These are phyloP conservation scores for Valencia hispanica DNA, from an alignment of 2,797 vertebrate genomes.

Conservation along the genomic window DNA sequence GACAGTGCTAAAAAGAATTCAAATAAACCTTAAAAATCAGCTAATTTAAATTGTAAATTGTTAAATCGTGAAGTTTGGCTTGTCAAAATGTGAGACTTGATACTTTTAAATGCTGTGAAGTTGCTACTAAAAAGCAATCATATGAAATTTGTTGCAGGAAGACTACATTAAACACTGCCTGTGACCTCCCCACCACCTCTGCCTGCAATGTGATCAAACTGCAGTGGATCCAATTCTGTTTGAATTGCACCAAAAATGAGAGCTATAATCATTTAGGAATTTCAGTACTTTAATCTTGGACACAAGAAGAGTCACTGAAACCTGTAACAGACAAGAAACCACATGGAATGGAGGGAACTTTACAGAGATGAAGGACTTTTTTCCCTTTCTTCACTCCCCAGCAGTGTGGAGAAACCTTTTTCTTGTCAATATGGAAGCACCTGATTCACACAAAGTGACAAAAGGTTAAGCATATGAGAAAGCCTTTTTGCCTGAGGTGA, in stretches of 20 bases:
- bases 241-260: conserved; percentile 8
- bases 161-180: neutral
- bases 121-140: conserved; percentile 4
- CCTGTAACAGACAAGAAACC: conserved; percentile 11
- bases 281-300: conserved; percentile 12
- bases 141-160: neutral
- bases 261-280: conserved; percentile 4
- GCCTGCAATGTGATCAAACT: neutral
- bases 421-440: neutral
- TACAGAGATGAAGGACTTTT: conserved; percentile 8
- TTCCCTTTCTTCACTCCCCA: neutral
- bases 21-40: conserved; percentile 3
- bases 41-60: neutral
- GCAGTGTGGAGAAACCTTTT: neutral
- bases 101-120: neutral
- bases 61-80: neutral
- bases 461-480: neutral
- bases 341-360: neutral
- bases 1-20: too few species aligned
- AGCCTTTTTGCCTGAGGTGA: neutral
- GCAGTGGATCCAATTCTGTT: conserved; percentile 3
- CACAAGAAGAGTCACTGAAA: neutral
- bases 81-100: neutral
- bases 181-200: conserved; percentile 1
- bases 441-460: conserved; percentile 6